Evolutionary conservation across 2,113 vertebrate genomes (phyloP), one percentile per base, ranked within the genome.

Genomic region (Pao palembangensis): DNA sequence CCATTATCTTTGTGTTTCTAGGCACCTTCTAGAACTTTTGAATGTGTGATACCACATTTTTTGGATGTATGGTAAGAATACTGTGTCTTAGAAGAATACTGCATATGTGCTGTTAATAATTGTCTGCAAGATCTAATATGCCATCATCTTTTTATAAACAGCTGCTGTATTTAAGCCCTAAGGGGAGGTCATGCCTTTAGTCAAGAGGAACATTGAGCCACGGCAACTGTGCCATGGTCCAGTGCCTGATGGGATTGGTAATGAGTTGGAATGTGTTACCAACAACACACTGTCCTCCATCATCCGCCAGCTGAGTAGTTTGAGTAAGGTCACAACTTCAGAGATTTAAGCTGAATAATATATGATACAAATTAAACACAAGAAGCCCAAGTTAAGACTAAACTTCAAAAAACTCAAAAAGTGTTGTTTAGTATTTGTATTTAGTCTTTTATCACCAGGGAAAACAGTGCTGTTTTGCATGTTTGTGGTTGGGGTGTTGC

Each of bases 241-340:
- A 6, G 87, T 98, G 71, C 96, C 96, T 0, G 93, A 96, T 34
- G 90, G 93, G 55, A 92, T 97, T 59, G 90, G 90, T 75, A 94
- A 84, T 56, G 95, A 98, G 72, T 92, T 99, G 76, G 95, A 92
- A 68, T 91, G 88, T 76, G 90, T 92, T 19, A 89, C 84, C 71
- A 92, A 92, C 82, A 90, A 88, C 60, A 94, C 94, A 0, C 91
- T 99, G 17, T 94, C 96, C 0, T 90, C 94, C 21, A 92, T 99
- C 87, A 98, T 98, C 69, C 94, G 92, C 57, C 96, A 99, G 76
- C 94, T 98, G 42, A 96, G 96, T 84, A 96, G 95, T 74, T 89
- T 99, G 61, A 98, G 96, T 99, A 92, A 92, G 94, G 67, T 57
- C 57, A 42, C 44, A 47, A 16, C n/a, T 2, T 44, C 16, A 44